phyloP scores from a whole-genome alignment of 2,797 vertebrate species.

The Hypotaenidia okinawae region DNA sequence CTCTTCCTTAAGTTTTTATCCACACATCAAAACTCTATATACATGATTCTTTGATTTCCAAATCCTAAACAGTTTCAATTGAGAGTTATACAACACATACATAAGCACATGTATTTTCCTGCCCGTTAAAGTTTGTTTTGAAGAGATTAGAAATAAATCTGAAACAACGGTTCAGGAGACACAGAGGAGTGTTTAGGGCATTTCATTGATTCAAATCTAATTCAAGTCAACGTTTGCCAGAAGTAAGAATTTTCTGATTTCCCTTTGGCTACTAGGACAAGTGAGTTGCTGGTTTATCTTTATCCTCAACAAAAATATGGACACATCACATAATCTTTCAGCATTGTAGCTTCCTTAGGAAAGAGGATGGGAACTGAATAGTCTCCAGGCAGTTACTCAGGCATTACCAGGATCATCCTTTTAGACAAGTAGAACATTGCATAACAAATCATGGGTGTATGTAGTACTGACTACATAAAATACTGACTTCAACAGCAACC shows the following conservation, averaged over 20 bases:
- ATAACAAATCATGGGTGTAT: neutral
- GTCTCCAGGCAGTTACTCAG: neutral
- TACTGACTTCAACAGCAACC: neutral
- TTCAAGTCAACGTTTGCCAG: constrained; percentile 16
- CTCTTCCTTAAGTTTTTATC: neutral
- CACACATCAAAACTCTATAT: neutral
- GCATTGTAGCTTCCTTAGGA: neutral
- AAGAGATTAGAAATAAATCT: constrained; percentile 30
- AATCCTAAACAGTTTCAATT: neutral
- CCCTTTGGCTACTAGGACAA: neutral
- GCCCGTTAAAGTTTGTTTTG: neutral
- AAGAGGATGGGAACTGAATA: neutral
- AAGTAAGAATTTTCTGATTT: neutral
- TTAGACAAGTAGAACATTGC: neutral
- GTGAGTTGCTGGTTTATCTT: neutral
- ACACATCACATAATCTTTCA: neutral
- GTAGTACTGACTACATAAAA: neutral
- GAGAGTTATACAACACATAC: neutral
- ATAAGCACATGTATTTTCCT: neutral
- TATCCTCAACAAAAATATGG: neutral
- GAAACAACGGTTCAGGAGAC: neutral
- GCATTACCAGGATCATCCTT: neutral
- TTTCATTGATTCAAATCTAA: constrained; percentile 9
- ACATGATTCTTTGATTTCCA: neutral
- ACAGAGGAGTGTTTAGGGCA: neutral